Conservation (phyloP, 2,888 invertebrate genomes). For the Agonopterix subpropinquella region DNA sequence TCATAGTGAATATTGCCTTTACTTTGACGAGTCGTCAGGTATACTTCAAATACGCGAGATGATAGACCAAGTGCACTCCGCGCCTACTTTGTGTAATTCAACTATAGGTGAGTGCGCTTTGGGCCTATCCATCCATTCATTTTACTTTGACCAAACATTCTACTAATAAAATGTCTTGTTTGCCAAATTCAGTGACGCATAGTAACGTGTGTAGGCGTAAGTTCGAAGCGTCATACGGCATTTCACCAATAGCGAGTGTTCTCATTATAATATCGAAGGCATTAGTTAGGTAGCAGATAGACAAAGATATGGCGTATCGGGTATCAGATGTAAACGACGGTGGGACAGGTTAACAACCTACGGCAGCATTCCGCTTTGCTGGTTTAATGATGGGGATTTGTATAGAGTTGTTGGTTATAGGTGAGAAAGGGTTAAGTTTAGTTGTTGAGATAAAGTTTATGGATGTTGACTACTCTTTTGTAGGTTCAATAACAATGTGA, state of each 20-base stretch:
- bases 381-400: constrained; percentile 46
- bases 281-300: constrained; percentile 56
- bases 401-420: constrained; percentile 36
- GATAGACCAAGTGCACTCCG: no score
- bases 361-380: constrained; percentile 51
- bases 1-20: no score
- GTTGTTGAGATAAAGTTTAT: no score
- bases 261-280: constrained; percentile 51
- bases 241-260: constrained; percentile 38
- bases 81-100: no score
- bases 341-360: constrained; percentile 63
- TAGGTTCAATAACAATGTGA: no score
- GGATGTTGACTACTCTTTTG: no score
- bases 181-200: background rate
- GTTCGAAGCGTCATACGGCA: constrained; percentile 2
- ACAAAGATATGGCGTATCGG: constrained; percentile 57
- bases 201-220: background rate
- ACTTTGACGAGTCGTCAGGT: no score
- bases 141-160: no score
- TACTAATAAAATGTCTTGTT: no score
- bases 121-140: no score
- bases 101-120: no score
- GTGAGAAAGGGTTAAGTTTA: background rate
- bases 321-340: constrained; percentile 61
- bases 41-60: no score